Evolutionary conservation across 2,888 invertebrate genomes (phyloP), one percentile per base, ranked within the genome.

Genomic region (Scaptomyza tumidula): DNA sequence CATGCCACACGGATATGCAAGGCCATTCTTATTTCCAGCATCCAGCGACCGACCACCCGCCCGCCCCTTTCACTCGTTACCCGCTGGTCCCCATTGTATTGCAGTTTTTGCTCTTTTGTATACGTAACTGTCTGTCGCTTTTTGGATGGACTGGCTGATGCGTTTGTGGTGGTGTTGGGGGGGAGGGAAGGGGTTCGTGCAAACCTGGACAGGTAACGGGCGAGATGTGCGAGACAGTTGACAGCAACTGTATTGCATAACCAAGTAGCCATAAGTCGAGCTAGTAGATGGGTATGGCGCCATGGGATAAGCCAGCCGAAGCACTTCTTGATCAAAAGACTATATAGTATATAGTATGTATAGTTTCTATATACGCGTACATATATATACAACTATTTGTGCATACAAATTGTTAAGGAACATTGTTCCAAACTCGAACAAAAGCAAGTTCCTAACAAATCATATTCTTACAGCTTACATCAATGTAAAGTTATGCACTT

Each of bases 401-500:
- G 13, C 1, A 44, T 13, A 19, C 3, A 19, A n/a, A 48, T 31
- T 11, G 7, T 5, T 37, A 1, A 19, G 19, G n/a, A n/a, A 3
- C 35, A n/a, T 13, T 24, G 44, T 44, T 13, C 3, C 0, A 3
- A 14, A 27, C 6, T 49, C 14, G 19, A 59, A n/a, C 24, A 29
- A 35, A 49, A 16, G 13, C 39, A 14, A 24, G 44, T 39, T 6
- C 49, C 56, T 7, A 64, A 37, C n/a, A 37, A 64, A 44, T 52
- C 45, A 45, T 52, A 57, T 57, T 35, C 57, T 9, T 6, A 48
- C 9, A 35, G 19, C 27, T 44, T 56, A 52, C 76, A 45, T 44
- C 76, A 75, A 71, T 72, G 64, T 39, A 65, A 81, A 81, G 67
- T 60, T 75, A 59, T 79, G 63, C 75, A 86, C 84, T 77, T 78